Evolutionary conservation across 1,140 invertebrate genomes (phyloP).

Genomic region (Mactra quadrangularis): DNA sequence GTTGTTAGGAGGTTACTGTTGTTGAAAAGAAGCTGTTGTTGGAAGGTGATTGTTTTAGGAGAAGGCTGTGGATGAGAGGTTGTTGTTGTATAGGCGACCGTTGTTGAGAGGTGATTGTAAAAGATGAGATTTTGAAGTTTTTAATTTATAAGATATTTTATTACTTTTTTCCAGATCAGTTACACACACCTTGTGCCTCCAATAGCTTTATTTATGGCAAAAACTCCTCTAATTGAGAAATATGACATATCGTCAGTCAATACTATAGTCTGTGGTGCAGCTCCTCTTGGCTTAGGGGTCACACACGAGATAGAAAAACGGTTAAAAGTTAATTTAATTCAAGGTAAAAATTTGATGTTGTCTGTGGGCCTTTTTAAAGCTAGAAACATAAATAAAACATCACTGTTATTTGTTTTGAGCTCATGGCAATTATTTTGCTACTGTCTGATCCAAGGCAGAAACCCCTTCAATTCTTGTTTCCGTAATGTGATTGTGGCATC

Average conservation of each 20-base stretch:
- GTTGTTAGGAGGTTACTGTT: too few relatives aligned
- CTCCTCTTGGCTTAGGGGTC: constrained; percentile 78
- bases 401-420: background rate
- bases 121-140: too few relatives aligned
- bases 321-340: constrained; percentile 60
- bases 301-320: constrained; percentile 73
- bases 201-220: constrained; percentile 81
- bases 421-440: too few relatives aligned
- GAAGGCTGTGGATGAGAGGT: too few relatives aligned
- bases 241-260: constrained; percentile 72
- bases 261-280: constrained; percentile 76
- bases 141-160: too few relatives aligned
- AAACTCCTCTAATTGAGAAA: constrained; percentile 75
- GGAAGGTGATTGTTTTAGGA: too few relatives aligned
- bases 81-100: too few relatives aligned
- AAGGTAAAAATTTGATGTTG: constrained; percentile 60
- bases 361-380: background rate
- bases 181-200: constrained; percentile 79
- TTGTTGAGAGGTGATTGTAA: too few relatives aligned
- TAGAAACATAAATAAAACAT: background rate
- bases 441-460: too few relatives aligned
- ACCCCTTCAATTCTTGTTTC: too few relatives aligned
- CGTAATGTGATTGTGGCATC: too few relatives aligned
- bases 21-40: too few relatives aligned
- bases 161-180: constrained; percentile 70